Base-by-base conservation (phyloP, 2,888 invertebrate genomes). In the Malachius bipustulatus region DNA sequence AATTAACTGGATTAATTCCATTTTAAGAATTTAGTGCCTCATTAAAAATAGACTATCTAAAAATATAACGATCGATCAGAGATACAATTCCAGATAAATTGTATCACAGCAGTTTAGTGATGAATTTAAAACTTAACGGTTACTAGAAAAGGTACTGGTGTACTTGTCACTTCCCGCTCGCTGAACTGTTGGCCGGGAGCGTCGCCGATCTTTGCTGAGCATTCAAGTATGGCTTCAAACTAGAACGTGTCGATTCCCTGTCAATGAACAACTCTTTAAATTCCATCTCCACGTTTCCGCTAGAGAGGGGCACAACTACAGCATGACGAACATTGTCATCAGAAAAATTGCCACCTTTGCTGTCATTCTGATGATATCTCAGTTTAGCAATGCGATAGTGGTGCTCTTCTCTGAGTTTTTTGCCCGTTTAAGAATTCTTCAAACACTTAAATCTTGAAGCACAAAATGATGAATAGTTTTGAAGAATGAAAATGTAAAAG, bases 191-290 rank as follows among this genome's bases (percentile, higher is more conserved):
- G 56, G 83, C 82, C 56, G 88, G 88, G 62, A 88, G 72, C 51
- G 88, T 88, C 46, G 87, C 84, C 57, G 87, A 87, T 65, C 85
- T 77, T 69, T 84, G 87, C 62, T 75, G 73, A 48, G 73, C 71
- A 60, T 75, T 74, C 65, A 77, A 67, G 60, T 77, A 80, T 47
- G 78, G 72, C 67, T 81, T 82, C 59, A 80, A 62, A 56, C 77
- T 75, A 49, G 82, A 82, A 52, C 82, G 74, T 57, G 82, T 82
- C 24, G 82, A 82, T 60, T 83, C 82, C 65, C 82, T 82, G 48
- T n/a, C 29, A 10, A 11, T 10, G 32, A 8, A 28, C 26, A 28
- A 4, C 15, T n/a, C n/a, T n/a, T n/a, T n/a, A n/a, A n/a, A n/a
- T n/a, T n/a, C n/a, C n/a, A n/a, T n/a, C n/a, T n/a, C n/a, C n/a